A percentile compares a stretch with the other conserved stretches of the same genome.
Conservation (phyloP, 2,797 vertebrate species). For the Bryconaethiops microstoma region DNA sequence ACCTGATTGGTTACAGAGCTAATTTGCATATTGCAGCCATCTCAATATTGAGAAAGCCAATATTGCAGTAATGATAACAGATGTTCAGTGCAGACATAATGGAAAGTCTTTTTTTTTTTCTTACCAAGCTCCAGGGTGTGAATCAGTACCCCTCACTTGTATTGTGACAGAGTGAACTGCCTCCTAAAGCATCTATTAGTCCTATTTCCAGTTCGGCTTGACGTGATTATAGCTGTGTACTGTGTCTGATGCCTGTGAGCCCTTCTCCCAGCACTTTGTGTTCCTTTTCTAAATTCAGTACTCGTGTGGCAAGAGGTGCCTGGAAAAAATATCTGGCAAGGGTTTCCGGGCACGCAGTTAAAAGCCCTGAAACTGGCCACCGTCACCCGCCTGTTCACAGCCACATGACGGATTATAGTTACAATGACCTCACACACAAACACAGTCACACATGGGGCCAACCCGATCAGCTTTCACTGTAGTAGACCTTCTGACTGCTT, state of each 20-base stretch:
- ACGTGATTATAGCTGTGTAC: slow-evolving; percentile 8
- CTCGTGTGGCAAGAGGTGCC: neutral
- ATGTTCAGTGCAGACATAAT: neutral
- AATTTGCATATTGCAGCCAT: neutral
- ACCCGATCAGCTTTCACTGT: neutral
- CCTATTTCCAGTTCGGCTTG: neutral
- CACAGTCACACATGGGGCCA: neutral
- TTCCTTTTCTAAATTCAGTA: slow-evolving; percentile 19
- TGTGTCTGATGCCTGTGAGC: neutral
- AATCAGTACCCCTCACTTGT: no score
- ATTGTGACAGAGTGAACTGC: no score
- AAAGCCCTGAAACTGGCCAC: neutral
- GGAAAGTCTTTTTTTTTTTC: neutral
- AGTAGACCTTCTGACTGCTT: neutral
- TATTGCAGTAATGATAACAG: neutral
- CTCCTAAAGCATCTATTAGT: neutral
- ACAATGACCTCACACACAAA: neutral
- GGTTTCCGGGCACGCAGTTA: neutral
- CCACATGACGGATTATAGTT: slow-evolving; percentile 4
- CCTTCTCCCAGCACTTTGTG: slow-evolving; percentile 1
- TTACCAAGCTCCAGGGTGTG: no score
- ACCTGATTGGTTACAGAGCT: no score
- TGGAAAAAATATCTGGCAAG: slow-evolving; percentile 8
- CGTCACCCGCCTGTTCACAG: neutral
- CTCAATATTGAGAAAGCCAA: neutral